Percentiles rank a stretch among this genome's conserved stretches.
These are phyloP conservation scores for Hydrocynus forskahlii DNA, from an alignment of 2,797 vertebrate species.

Conservation along the genomic window DNA sequence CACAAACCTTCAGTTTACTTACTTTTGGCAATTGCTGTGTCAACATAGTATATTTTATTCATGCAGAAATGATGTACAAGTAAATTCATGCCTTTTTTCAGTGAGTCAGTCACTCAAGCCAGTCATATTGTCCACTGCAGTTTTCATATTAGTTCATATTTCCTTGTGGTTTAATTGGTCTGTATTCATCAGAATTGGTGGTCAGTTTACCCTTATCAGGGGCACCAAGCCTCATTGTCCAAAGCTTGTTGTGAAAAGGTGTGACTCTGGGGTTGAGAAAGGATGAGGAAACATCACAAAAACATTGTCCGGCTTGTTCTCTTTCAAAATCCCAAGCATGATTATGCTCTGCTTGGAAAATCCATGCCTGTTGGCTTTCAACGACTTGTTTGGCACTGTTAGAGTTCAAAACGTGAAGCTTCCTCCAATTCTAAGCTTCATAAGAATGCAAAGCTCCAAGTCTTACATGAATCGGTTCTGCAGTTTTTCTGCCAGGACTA, in stretches of 20 bases:
- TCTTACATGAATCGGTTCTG: not conserved
- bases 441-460: constrained; percentile 16
- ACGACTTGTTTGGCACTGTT: not conserved
- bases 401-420: not conserved
- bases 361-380: not conserved
- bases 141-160: not conserved
- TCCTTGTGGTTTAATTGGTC: constrained; percentile 4
- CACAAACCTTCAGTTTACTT: not conserved
- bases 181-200: constrained; percentile 21
- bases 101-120: not conserved
- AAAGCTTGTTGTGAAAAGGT: not conserved
- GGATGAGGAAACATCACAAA: not conserved
- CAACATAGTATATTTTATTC: not conserved
- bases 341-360: constrained; percentile 8
- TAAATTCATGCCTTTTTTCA: not conserved
- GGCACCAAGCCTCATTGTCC: not conserved
- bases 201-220: constrained; percentile 5
- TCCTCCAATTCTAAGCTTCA: constrained; percentile 13
- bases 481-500: not conserved
- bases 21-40: not conserved
- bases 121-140: not conserved
- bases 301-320: not conserved
- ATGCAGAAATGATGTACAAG: not conserved
- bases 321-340: not conserved
- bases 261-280: not conserved